phyloP scores from a whole-genome alignment of 2,888 invertebrate species.

The Synergus laeviventris region DNA sequence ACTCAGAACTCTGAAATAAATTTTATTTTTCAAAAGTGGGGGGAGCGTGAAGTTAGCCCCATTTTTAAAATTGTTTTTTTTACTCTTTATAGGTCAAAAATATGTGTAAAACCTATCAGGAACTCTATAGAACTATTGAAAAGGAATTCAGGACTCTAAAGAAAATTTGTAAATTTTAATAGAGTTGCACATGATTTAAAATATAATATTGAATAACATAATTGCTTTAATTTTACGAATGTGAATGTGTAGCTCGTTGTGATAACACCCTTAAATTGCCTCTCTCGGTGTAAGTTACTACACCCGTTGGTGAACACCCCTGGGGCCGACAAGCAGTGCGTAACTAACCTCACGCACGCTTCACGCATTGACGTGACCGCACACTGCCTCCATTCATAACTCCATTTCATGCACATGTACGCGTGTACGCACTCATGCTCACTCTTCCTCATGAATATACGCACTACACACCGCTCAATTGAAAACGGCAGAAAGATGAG shows the following conservation, averaged over 20 bases:
- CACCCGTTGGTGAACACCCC: slow-evolving; percentile 57
- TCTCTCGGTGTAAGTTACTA: slow-evolving; percentile 47
- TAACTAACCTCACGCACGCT: slow-evolving; percentile 74
- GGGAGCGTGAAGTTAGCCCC: too few species aligned
- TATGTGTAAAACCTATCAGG: too few species aligned
- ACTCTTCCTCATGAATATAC: slow-evolving; percentile 13
- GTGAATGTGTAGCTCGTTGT: slow-evolving; percentile 46
- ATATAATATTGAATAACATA: not conserved
- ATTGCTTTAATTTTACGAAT: not conserved
- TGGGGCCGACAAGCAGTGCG: slow-evolving; percentile 71
- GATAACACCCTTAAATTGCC: slow-evolving; percentile 49
- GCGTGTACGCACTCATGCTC: slow-evolving; percentile 27
- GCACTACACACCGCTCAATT: slow-evolving; percentile 11
- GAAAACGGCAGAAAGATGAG: slow-evolving; percentile 19
- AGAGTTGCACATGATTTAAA: not conserved
- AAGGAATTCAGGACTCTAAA: too few species aligned
- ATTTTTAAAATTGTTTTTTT: too few species aligned
- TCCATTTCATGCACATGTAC: slow-evolving; percentile 49
- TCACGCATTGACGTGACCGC: slow-evolving; percentile 68
- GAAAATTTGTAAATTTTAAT: too few species aligned
- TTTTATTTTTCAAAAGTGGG: too few species aligned
- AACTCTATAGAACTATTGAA: too few species aligned
- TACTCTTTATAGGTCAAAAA: too few species aligned
- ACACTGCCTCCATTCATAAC: slow-evolving; percentile 73
- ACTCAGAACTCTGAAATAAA: too few species aligned